A percentile compares a stretch with the other conserved stretches of the same genome.
Conservation (phyloP, 1,140 invertebrate genomes). For the Drosophila bocki region DNA sequence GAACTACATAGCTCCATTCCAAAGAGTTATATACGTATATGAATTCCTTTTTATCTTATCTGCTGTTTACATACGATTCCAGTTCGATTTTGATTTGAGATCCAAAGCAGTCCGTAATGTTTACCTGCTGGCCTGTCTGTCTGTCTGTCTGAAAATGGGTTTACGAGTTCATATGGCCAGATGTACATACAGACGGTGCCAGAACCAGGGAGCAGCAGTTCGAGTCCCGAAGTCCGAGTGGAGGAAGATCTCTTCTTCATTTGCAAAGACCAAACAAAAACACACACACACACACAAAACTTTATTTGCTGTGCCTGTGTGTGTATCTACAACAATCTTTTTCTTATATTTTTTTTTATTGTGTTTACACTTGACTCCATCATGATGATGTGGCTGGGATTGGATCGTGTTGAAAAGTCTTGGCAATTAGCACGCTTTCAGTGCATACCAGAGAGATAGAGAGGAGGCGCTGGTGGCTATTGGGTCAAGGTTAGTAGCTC, state of each 20-base stretch:
- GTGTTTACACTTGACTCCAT: conserved; percentile 74
- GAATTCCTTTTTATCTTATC: conserved; percentile 40
- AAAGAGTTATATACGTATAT: conserved; percentile 28
- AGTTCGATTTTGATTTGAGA: conserved; percentile 51
- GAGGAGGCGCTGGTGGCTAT: conserved; percentile 15
- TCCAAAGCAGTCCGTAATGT: conserved; percentile 21
- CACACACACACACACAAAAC: conserved; percentile 7
- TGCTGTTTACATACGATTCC: conserved; percentile 39
- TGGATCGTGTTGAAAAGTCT: conserved; percentile 64
- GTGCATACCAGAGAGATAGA: conserved; percentile 43
- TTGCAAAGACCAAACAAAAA: conserved; percentile 40
- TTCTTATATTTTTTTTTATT: conserved; percentile 49
- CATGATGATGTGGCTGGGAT: conserved; percentile 19
- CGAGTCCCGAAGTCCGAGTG: conserved; percentile 2
- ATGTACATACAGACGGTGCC: conserved; percentile 13
- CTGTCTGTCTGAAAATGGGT: conserved; percentile 25
- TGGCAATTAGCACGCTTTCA: conserved; percentile 78
- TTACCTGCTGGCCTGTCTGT: conserved; percentile 28
- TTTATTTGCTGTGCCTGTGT: conserved; percentile 36
- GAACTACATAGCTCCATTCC: conserved; percentile 8
- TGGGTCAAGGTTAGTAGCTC: conserved; percentile 74
- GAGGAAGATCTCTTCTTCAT: conserved; percentile 38
- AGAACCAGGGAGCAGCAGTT: conserved; percentile 1
- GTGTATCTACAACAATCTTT: conserved; percentile 16
- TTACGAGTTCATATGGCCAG: conserved; percentile 44